Conservation (phyloP, 2,797 vertebrate genomes). For the Cirrhinus molitorella region DNA sequence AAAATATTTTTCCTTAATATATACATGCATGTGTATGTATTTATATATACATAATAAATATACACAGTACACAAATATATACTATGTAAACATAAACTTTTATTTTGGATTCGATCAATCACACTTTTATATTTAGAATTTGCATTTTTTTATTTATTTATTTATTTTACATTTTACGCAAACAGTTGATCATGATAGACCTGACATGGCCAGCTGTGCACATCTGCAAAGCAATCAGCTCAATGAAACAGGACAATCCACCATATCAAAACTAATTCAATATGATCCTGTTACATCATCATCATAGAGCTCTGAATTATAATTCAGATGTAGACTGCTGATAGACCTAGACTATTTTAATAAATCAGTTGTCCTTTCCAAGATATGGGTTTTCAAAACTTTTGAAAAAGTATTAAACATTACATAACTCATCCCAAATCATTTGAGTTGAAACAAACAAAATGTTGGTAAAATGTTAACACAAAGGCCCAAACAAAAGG, state of each 20-base stretch:
- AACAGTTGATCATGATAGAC: slow-evolving; percentile 1
- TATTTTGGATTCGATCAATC: too few relatives aligned
- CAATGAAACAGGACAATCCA: slow-evolving; percentile 34
- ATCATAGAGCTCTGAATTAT: neutral
- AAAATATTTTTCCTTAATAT: too few relatives aligned
- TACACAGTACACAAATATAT: too few relatives aligned
- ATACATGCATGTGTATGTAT: too few relatives aligned
- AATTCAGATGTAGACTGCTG: neutral
- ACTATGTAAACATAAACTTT: too few relatives aligned
- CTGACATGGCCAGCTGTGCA: slow-evolving; percentile 46
- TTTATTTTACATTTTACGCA: neutral
- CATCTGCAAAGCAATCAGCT: slow-evolving; percentile 30
- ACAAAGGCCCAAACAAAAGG: neutral
- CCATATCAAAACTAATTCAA: slow-evolving; percentile 22
- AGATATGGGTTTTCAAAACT: neutral
- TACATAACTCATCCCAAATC: neutral
- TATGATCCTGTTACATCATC: slow-evolving; percentile 23
- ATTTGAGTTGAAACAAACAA: neutral
- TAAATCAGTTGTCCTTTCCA: slow-evolving; percentile 1
- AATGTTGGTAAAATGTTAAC: neutral
- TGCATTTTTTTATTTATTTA: too few relatives aligned
- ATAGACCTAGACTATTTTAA: neutral
- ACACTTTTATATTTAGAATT: too few relatives aligned
- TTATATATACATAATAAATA: too few relatives aligned
- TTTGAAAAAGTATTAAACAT: slow-evolving; percentile 1